Evolutionary conservation across 2,797 vertebrate species (phyloP).

Genomic region (Epinephelus awoara): DNA sequence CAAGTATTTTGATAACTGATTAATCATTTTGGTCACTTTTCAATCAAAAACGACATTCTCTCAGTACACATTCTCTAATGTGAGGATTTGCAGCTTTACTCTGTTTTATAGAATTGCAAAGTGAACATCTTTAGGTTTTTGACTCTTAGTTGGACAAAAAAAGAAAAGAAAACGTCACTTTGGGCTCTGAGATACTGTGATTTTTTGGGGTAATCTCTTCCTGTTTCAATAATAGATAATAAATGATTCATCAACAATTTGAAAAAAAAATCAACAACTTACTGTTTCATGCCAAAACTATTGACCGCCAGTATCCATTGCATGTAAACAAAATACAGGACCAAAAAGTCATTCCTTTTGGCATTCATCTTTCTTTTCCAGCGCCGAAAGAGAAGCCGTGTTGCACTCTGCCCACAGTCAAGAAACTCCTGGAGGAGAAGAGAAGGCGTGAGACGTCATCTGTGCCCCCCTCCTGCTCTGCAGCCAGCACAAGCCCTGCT

Average conservation of each 20-base stretch:
- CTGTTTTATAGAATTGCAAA: background rate
- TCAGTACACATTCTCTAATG: background rate
- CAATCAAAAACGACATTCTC: background rate
- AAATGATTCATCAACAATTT: no score
- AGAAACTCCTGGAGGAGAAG: conserved; percentile 94
- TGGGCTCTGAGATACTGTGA: no score
- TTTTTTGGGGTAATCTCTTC: no score
- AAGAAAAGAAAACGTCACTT: no score
- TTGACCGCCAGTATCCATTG: background rate
- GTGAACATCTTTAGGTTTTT: no score
- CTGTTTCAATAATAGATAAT: no score
- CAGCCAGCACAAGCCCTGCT: conserved; percentile 70
- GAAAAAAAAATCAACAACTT: no score
- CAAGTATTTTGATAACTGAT: background rate
- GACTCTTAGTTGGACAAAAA: no score
- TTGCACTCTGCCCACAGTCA: conserved; percentile 91
- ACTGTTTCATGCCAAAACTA: background rate
- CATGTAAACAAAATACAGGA: background rate
- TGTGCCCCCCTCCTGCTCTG: conserved; percentile 68
- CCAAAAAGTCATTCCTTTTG: background rate
- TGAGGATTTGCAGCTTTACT: background rate
- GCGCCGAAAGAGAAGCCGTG: conserved; percentile 89
- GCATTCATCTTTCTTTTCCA: conserved; percentile 44
- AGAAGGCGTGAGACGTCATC: conserved; percentile 87
- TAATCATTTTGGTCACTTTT: background rate